phyloP scores from a whole-genome alignment of 2,797 vertebrate genomes.

The Oceanodroma leucorhoa region DNA sequence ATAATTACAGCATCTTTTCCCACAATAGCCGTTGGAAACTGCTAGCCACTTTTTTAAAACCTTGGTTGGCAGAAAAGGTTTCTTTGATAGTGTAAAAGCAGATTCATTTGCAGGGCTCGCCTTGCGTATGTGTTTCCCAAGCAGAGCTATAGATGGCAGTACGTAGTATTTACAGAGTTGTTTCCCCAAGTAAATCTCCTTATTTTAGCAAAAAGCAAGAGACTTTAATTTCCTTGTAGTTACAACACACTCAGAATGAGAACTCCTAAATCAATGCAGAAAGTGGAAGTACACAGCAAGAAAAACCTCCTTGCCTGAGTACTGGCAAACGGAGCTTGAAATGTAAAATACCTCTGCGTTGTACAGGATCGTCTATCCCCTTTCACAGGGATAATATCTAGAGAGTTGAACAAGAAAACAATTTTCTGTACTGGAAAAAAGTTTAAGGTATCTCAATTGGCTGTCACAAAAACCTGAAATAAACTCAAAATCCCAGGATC shows the following conservation, averaged over 20 bases:
- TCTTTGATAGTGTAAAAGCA: neutral
- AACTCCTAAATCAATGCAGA: constrained; percentile 28
- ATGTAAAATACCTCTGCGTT: neutral
- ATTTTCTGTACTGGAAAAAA: neutral
- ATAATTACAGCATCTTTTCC: neutral
- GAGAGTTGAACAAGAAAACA: neutral
- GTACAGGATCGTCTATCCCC: neutral
- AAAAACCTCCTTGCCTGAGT: neutral
- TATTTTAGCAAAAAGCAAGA: constrained; percentile 24
- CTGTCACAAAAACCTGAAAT: neutral
- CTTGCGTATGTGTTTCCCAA: neutral
- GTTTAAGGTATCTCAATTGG: neutral
- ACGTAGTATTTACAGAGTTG: constrained; percentile 41
- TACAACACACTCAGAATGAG: neutral
- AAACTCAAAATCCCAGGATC: neutral
- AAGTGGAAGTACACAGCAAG: neutral
- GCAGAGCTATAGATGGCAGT: constrained; percentile 62
- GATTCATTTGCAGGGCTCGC: neutral
- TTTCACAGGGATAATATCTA: neutral
- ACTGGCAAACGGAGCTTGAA: neutral
- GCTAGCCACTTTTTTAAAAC: neutral
- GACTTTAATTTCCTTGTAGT: constrained; percentile 18
- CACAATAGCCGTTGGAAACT: neutral
- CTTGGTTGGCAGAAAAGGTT: neutral
- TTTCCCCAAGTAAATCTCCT: constrained; percentile 33